A percentile compares a stretch with the other conserved stretches of the same genome.
Conservation (phyloP, 2,797 vertebrate genomes). For the Schizopygopsis malacanthus region DNA sequence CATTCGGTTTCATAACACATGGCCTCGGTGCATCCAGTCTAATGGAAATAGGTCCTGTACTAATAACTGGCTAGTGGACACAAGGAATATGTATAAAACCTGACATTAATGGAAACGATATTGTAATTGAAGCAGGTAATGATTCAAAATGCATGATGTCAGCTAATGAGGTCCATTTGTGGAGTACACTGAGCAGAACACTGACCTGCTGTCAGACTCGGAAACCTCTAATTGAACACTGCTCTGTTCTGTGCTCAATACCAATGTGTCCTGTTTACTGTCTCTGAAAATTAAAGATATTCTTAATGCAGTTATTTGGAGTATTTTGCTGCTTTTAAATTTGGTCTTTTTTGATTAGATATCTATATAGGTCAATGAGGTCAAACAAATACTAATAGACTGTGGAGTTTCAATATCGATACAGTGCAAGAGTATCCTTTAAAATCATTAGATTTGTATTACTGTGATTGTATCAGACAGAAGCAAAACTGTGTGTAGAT, state of each 20-base stretch:
- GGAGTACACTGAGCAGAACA: slow-evolving; percentile 2
- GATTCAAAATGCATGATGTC: slow-evolving; percentile 2
- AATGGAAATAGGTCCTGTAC: background rate
- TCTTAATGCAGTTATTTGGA: slow-evolving; percentile 7
- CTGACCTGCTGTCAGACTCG: background rate
- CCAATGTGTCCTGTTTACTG: background rate
- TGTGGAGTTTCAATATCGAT: background rate
- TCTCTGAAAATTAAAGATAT: background rate
- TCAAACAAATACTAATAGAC: background rate
- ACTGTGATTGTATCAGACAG: background rate
- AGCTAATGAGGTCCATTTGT: background rate
- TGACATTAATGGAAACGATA: background rate
- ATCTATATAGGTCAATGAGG: background rate
- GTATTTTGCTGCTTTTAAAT: background rate
- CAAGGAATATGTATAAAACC: background rate
- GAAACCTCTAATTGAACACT: background rate
- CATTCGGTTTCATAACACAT: background rate
- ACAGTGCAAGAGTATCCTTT: background rate
- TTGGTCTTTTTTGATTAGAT: background rate
- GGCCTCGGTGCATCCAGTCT: background rate
- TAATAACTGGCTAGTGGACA: background rate
- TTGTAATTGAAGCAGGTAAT: background rate
- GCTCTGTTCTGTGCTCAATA: background rate
- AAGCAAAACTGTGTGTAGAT: background rate
- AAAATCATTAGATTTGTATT: background rate